Percentiles rank a stretch among this genome's conserved stretches.
Conservation (phyloP, 2,797 vertebrate genomes). For the Enteromius trimaculatus region DNA sequence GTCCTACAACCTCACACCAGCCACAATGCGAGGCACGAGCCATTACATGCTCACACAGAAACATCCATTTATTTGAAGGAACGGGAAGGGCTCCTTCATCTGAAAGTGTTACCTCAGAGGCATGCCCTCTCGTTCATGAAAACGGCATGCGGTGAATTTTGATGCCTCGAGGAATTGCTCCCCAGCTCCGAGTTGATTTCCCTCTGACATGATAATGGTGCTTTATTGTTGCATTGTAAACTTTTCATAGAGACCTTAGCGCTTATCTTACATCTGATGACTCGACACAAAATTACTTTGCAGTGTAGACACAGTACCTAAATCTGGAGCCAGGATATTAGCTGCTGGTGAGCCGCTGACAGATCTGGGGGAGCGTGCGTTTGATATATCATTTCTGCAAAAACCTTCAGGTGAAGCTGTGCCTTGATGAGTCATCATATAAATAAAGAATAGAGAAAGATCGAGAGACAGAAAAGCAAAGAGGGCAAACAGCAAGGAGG, state of each 20-base stretch:
- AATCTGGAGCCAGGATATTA: conserved; percentile 49
- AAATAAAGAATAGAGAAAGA: conserved; percentile 42
- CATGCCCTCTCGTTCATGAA: conserved; percentile 17
- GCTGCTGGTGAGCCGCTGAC: conserved; percentile 29
- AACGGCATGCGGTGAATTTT: conserved; percentile 13
- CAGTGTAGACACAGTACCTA: conserved; percentile 46
- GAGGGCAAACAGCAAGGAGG: neutral
- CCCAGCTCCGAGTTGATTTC: conserved; percentile 32
- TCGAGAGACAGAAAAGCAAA: neutral
- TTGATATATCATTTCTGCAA: conserved; percentile 49
- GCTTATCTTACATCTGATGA: conserved; percentile 46
- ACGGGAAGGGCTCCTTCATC: conserved; percentile 46
- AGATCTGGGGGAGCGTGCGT: conserved; percentile 36
- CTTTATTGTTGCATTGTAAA: conserved; percentile 52
- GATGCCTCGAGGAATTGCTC: conserved; percentile 29
- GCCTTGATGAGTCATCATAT: conserved; percentile 42
- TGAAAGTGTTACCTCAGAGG: conserved; percentile 32
- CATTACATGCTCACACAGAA: conserved; percentile 39
- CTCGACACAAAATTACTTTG: conserved; percentile 52
- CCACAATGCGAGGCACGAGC: conserved; percentile 47
- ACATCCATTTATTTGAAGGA: conserved; percentile 32
- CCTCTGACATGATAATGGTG: conserved; percentile 19
- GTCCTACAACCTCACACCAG: conserved; percentile 36
- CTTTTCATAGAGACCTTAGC: conserved; percentile 33
- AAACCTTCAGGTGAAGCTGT: conserved; percentile 47